Percentiles rank a stretch among this genome's conserved stretches.
These are phyloP conservation scores for Xestobium rufovillosum DNA, from an alignment of 2,888 invertebrate genomes.

Conservation along the genomic window DNA sequence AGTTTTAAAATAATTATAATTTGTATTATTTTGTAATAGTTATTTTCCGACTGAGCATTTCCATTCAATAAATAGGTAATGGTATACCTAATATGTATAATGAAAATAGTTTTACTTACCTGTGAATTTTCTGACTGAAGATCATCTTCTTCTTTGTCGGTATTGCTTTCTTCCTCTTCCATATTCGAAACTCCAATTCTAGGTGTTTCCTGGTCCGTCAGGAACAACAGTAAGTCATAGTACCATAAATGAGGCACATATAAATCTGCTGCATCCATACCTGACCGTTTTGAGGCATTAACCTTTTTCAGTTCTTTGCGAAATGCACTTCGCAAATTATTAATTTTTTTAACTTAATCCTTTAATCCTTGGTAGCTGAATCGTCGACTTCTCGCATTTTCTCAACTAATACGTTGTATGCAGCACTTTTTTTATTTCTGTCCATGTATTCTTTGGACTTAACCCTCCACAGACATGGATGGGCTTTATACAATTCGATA, in stretches of 20 bases:
- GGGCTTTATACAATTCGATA: slow-evolving; percentile 15
- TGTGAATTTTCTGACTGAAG: neutral
- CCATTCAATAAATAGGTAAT: no score
- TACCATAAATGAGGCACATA: slow-evolving; percentile 3
- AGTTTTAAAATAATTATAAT: neutral
- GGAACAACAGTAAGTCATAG: slow-evolving; percentile 1
- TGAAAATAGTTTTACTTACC: neutral
- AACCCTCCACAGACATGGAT: slow-evolving; percentile 19
- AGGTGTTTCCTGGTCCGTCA: slow-evolving; percentile 3
- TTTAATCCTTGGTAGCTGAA: slow-evolving; percentile 16
- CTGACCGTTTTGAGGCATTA: neutral
- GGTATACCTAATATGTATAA: no score
- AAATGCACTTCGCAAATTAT: slow-evolving; percentile 16
- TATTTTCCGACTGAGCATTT: neutral
- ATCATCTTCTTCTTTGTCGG: slow-evolving; percentile 2
- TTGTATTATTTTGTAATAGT: neutral
- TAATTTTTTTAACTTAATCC: slow-evolving; percentile 21
- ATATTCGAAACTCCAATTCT: neutral
- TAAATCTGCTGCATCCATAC: slow-evolving; percentile 1
- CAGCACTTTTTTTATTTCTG: slow-evolving; percentile 10
- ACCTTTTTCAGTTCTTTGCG: slow-evolving; percentile 15
- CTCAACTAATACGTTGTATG: slow-evolving; percentile 13
- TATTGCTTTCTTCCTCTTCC: neutral
- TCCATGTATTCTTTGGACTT: slow-evolving; percentile 14
- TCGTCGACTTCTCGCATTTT: slow-evolving; percentile 16